A percentile compares a stretch with the other conserved stretches of the same genome.
These are phyloP conservation scores for Parus major DNA, from an alignment of 2,113 vertebrate species.

Conservation along the genomic window DNA sequence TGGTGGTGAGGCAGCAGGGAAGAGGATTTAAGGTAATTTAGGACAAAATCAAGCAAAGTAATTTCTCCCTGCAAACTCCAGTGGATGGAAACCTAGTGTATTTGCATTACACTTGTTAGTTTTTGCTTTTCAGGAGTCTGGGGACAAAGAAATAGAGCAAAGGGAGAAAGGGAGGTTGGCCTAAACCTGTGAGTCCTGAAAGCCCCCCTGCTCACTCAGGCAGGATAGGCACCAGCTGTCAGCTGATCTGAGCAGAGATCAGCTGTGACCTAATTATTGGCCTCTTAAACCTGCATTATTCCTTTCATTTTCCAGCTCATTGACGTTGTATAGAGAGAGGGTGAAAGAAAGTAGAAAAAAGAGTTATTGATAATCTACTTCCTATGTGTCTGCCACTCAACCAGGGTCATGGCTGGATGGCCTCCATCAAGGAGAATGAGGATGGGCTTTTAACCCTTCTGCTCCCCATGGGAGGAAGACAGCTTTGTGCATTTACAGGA, in stretches of 20 bases:
- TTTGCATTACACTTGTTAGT: background rate
- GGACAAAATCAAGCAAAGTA: background rate
- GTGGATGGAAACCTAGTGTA: background rate
- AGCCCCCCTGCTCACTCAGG: constrained; percentile 1
- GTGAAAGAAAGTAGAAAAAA: constrained; percentile 58
- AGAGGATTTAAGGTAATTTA: constrained; percentile 5
- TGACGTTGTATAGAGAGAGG: constrained; percentile 62
- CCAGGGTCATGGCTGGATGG: constrained; percentile 68
- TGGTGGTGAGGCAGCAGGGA: background rate
- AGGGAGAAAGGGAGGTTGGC: background rate
- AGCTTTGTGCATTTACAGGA: background rate
- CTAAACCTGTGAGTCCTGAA: background rate
- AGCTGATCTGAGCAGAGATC: constrained; percentile 72
- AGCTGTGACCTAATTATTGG: constrained; percentile 84
- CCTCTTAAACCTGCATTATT: constrained; percentile 78
- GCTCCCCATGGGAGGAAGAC: background rate
- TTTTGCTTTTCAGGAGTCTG: background rate
- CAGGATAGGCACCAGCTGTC: constrained; percentile 73
- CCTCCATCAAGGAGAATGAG: constrained; percentile 2
- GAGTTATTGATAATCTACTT: constrained; percentile 72
- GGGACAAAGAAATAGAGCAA: background rate
- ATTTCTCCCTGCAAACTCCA: background rate
- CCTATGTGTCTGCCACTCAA: constrained; percentile 63
- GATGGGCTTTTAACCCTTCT: constrained; percentile 56
- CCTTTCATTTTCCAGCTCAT: constrained; percentile 83